Evolutionary conservation across 2,888 invertebrate genomes (phyloP).

Genomic region (Stenotaenia linearis): DNA sequence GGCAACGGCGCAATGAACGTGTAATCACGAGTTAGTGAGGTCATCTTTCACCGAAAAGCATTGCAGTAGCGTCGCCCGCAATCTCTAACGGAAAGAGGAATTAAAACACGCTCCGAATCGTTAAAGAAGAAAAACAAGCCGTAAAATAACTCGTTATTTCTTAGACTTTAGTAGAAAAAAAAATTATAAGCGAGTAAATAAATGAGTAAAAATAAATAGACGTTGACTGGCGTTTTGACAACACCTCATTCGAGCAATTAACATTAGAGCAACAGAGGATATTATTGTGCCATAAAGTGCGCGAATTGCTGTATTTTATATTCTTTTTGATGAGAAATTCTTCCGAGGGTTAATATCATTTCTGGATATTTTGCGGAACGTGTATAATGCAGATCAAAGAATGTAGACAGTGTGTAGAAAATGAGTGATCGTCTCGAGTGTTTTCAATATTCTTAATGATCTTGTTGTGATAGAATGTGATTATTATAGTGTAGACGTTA

Average conservation of each 20-base stretch:
- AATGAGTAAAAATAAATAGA: background rate
- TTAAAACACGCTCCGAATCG: background rate
- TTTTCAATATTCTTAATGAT: too few species aligned
- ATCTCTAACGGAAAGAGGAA: background rate
- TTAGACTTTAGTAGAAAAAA: background rate
- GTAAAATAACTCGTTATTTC: background rate
- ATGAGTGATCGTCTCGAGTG: too few species aligned
- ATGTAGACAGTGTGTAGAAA: too few species aligned
- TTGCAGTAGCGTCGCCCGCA: background rate
- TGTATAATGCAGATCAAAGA: too few species aligned
- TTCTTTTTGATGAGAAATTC: background rate
- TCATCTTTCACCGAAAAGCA: constrained; percentile 1
- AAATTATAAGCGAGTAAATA: background rate
- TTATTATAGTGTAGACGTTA: too few species aligned
- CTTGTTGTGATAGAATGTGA: too few species aligned
- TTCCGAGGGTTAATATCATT: too few species aligned
- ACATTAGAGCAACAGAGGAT: background rate
- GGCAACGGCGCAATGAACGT: constrained; percentile 11
- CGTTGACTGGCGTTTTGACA: background rate
- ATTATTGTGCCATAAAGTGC: background rate
- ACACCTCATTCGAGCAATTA: background rate
- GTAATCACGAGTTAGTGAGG: constrained; percentile 20
- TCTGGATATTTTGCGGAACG: too few species aligned
- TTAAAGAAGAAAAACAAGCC: background rate
- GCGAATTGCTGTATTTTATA: background rate